Percentiles rank a stretch among this genome's conserved stretches.
Conservation (phyloP, 2,888 invertebrate genomes). For the Oxyscelio sp. region DNA sequence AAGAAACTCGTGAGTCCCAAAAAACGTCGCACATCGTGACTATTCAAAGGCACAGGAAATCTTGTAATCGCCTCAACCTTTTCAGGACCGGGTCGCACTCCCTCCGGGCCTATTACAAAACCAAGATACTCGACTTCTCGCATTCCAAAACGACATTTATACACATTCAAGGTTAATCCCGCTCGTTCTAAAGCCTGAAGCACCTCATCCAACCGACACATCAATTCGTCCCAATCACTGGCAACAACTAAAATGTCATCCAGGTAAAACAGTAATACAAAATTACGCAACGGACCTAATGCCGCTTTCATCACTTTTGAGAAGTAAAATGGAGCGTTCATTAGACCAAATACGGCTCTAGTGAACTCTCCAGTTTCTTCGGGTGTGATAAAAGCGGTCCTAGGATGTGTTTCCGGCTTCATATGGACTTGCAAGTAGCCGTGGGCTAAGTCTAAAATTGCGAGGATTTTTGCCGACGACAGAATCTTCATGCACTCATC, state of each 20-base stretch:
- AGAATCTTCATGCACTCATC: too few species aligned
- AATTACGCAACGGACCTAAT: slow-evolving; percentile 1
- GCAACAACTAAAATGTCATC: slow-evolving; percentile 37
- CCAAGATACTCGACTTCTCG: slow-evolving; percentile 27
- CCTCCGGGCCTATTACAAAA: slow-evolving; percentile 4
- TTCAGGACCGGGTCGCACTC: slow-evolving; percentile 17
- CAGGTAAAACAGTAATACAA: slow-evolving; percentile 35
- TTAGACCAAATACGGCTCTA: too few species aligned
- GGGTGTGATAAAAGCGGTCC: slow-evolving; percentile 73
- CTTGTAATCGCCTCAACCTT: slow-evolving; percentile 30
- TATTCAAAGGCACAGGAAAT: slow-evolving; percentile 29
- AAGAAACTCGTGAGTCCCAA: slow-evolving; percentile 62
- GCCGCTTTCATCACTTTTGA: slow-evolving; percentile 63
- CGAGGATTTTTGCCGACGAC: too few species aligned
- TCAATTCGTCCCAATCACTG: slow-evolving; percentile 33
- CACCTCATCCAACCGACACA: slow-evolving; percentile 6
- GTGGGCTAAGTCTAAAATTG: too few species aligned
- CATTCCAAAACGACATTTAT: slow-evolving; percentile 21
- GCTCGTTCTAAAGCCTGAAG: slow-evolving; percentile 26
- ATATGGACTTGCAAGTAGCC: slow-evolving; percentile 59
- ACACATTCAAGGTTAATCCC: slow-evolving; percentile 26
- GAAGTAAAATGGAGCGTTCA: slow-evolving; percentile 80
- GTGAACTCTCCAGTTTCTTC: slow-evolving; percentile 78
- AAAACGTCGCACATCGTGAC: slow-evolving; percentile 50
- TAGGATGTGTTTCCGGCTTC: slow-evolving; percentile 43